Percentiles rank a stretch among this genome's conserved stretches.
These are phyloP conservation scores for Calliphora vicina DNA, from an alignment of 1,140 invertebrate genomes.

Conservation along the genomic window DNA sequence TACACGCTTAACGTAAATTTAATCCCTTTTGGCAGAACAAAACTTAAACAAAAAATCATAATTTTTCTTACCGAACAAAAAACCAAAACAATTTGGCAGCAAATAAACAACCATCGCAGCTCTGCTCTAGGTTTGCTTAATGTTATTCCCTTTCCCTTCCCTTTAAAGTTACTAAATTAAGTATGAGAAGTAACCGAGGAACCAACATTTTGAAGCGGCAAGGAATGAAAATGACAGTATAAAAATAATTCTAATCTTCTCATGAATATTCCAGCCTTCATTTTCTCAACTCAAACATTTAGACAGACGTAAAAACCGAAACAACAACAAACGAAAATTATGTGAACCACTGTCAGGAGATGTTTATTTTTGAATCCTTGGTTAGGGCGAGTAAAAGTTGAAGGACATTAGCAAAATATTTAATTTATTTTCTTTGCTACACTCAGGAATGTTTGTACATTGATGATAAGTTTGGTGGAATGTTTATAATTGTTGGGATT, in stretches of 20 bases:
- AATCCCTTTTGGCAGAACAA: constrained; percentile 57
- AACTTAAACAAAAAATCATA: constrained; percentile 50
- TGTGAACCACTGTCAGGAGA: neutral
- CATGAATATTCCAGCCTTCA: constrained; percentile 59
- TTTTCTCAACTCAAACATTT: constrained; percentile 38
- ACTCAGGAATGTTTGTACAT: too few species aligned
- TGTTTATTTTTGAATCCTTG: neutral
- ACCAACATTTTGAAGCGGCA: neutral
- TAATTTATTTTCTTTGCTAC: neutral
- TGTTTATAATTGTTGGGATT: too few species aligned
- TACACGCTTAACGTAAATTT: constrained; percentile 47
- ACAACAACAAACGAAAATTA: neutral
- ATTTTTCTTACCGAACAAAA: constrained; percentile 40
- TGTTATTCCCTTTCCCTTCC: neutral
- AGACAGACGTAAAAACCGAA: neutral
- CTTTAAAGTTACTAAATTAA: neutral
- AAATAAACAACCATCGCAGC: neutral
- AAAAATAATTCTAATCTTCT: constrained; percentile 63
- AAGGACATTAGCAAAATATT: neutral
- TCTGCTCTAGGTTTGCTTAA: neutral
- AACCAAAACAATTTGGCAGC: neutral
- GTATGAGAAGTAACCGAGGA: too few species aligned
- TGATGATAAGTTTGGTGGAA: too few species aligned
- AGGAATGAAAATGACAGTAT: constrained; percentile 46
- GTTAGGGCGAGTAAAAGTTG: neutral